Conservation (phyloP, 2,113 vertebrate genomes). For the Indicator maculatus region DNA sequence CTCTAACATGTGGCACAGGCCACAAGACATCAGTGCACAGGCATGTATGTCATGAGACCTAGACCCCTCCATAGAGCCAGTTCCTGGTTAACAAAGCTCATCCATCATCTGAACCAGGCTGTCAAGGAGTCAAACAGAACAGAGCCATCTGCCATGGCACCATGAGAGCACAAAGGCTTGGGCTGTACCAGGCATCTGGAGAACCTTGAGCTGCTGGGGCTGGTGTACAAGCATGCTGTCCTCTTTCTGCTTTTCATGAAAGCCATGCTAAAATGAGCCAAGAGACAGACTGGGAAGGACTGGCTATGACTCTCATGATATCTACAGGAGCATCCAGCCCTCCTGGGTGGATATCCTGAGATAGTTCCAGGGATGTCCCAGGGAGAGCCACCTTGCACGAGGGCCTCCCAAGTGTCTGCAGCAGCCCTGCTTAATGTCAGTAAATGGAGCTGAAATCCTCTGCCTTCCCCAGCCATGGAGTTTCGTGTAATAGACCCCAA, state of each 20-base stretch:
- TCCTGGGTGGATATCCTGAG: neutral
- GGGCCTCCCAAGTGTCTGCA: neutral
- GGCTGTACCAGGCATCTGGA: neutral
- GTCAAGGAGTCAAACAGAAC: neutral
- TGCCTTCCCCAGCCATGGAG: neutral
- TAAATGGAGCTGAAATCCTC: constrained; percentile 43
- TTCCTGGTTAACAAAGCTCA: neutral
- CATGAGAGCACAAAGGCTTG: neutral
- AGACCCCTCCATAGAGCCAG: neutral
- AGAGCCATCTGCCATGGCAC: accelerated
- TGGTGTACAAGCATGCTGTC: neutral
- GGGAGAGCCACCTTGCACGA: neutral
- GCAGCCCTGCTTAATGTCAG: neutral
- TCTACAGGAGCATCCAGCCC: neutral
- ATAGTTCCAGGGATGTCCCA: neutral
- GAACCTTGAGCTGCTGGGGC: neutral
- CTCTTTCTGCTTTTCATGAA: neutral
- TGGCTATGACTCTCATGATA: neutral
- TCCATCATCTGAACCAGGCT: neutral
- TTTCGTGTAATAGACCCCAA: constrained; percentile 10
- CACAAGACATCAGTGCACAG: neutral
- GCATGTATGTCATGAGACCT: neutral
- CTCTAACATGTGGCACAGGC: neutral
- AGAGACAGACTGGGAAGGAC: neutral
- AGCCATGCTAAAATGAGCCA: neutral